Base-by-base conservation (phyloP, 2,113 vertebrate genomes). In the Ictidomys tridecemlineatus region DNA sequence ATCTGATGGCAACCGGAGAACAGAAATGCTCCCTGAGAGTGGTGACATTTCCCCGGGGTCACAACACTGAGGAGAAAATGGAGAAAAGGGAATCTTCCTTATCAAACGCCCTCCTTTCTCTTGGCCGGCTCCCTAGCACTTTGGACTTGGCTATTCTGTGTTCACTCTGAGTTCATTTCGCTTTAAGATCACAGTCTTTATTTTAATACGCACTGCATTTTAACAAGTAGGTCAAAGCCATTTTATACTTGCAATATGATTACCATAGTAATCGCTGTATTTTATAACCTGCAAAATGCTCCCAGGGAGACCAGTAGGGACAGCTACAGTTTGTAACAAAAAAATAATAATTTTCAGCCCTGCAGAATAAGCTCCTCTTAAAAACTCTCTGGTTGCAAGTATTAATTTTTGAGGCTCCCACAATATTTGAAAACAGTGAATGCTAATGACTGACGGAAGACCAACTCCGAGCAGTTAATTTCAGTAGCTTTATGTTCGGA, bases 261-360 rank as follows among this genome's bases (percentile, higher is more conserved):
- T 97, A 98, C 96, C 97, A 97, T 97, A 98, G 97, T 97, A 98
- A 98, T 98, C 61, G 88, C 65, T 97, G 82, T 98, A 98, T 98
- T 98, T 98, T 98, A 98, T 97, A 98, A 97, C 98, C 96, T 96
- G 95, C 90, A 97, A 97, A 97, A 97, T 97, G 77, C 97, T 97
- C 97, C 97, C 97, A 74, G 96, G 94, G 97, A 98, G 96, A 96
- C 96, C 96, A 87, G 95, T 93, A 96, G 95, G 96, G 97, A 97
- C 95, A 96, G 93, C 96, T 97, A 98, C 70, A 69, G 96, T 98
- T 97, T 97, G 96, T 96, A 98, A 97, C 97, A 97, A 98, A 45
- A 45, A 98, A 98, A 98, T 97, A 98, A 97, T 98, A 97, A 98
- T 98, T 98, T 45, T 98, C 96, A 97, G 85, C 78, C 85, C 78